phyloP scores from a whole-genome alignment of 2,113 vertebrate genomes.

The Vidua chalybeata region DNA sequence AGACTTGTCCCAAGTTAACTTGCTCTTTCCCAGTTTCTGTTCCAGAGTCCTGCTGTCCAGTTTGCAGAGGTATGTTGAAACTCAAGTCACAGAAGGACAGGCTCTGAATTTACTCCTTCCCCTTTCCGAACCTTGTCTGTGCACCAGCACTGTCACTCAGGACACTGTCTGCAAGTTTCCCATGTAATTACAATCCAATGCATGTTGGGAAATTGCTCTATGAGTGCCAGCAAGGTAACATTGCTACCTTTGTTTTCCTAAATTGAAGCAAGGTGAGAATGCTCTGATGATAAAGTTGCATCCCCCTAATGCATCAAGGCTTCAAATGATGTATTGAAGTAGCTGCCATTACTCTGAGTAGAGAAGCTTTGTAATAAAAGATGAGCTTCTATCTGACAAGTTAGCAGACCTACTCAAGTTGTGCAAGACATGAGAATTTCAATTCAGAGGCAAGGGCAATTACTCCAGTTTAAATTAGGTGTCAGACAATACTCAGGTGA shows the following conservation, averaged over 20 bases:
- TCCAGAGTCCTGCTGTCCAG: slow-evolving; percentile 78
- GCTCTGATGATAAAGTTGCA: not conserved
- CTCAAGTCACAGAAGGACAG: not conserved
- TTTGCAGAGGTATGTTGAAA: slow-evolving; percentile 77
- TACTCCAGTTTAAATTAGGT: not conserved
- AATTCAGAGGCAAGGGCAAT: not conserved
- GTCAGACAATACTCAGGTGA: not conserved
- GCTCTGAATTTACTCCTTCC: not conserved
- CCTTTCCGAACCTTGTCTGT: not conserved
- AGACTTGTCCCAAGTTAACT: slow-evolving; percentile 80
- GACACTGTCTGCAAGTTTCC: not conserved
- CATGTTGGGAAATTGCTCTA: not conserved
- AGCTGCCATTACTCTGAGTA: not conserved
- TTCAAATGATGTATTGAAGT: not conserved
- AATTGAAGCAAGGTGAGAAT: not conserved
- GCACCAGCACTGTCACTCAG: not conserved
- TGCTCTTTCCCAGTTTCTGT: slow-evolving; percentile 77
- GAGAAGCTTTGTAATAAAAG: not conserved
- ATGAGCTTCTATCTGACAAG: not conserved
- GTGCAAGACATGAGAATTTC: not conserved
- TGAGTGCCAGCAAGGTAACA: not conserved
- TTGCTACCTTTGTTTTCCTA: not conserved
- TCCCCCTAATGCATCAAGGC: not conserved
- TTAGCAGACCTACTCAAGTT: not conserved
- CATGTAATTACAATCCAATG: not conserved